A percentile compares a stretch with the other conserved stretches of the same genome.
Evolutionary conservation across 2,888 invertebrate genomes (phyloP).

Genomic region (Phania funesta): DNA sequence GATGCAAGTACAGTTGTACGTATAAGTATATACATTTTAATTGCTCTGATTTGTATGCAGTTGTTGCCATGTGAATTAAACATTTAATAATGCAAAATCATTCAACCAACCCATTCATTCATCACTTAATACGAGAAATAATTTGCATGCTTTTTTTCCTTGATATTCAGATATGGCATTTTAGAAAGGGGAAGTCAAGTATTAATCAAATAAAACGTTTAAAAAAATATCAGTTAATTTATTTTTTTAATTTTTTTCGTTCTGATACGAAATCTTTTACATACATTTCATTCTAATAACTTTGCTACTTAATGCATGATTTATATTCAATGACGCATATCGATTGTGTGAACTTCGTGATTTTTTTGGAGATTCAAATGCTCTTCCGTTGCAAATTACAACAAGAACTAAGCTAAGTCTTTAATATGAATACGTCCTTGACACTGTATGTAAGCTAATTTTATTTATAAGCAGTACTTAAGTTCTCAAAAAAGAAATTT

Average conservation of each 20-base stretch:
- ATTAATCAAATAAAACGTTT: conserved; percentile 41
- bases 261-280: not conserved
- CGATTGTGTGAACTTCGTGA: not conserved
- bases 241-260: too few species aligned
- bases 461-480: too few species aligned
- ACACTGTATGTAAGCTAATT: too few species aligned
- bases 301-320: conserved; percentile 42
- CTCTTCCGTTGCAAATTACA: not conserved
- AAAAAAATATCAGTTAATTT: too few species aligned
- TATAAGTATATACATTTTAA: conserved; percentile 42
- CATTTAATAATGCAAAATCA: conserved; percentile 48
- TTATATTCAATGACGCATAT: conserved; percentile 2
- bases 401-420: not conserved
- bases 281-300: not conserved
- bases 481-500: too few species aligned
- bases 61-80: conserved; percentile 56
- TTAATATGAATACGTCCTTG: too few species aligned
- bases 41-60: conserved; percentile 54
- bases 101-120: not conserved
- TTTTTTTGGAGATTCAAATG: too few species aligned
- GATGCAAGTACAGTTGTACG: not conserved
- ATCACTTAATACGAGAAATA: conserved; percentile 22
- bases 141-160: not conserved
- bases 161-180: not conserved
- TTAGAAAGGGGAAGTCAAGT: conserved; percentile 27